Evolutionary conservation across 2,888 invertebrate genomes (phyloP), one percentile per base, ranked within the genome.

Genomic region (Drosophila suboccidentalis): DNA sequence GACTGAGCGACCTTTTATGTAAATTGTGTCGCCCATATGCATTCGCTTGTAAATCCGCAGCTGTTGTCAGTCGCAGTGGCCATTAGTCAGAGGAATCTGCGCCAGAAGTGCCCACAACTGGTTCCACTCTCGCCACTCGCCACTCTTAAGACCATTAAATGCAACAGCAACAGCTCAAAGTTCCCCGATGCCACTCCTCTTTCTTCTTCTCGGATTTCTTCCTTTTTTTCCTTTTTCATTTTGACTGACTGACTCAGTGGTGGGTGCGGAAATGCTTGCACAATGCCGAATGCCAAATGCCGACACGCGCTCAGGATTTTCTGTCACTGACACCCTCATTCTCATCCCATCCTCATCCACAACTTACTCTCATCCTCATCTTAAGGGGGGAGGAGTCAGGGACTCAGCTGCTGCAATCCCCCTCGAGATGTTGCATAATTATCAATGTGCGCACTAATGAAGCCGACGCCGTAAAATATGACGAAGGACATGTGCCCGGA

Each of bases 281-380:
- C 80, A 87, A 84, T 80, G 88, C 71, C 89, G 75, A 89, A 89
- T 89, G 86, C 88, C 89, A 76, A 86, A 86, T 86, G 90, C 88
- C 82, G 88, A 87, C 86, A 89, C 86, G 86, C 89, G 89, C 69
- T 26, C 58, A 67, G 85, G 86, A 86, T 86, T 86, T 86, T 65
- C 84, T 86, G 80, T 70, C 67, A 80, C 69, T 71, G 68, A 71
- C 77, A 73, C 51, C 64, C 69, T 57, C 53, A 57, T 26, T 17
- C 53, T 1, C 22, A 34, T 57, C 55, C 8, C 22, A 19, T 55
- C 62, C 47, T 60, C 65, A 47, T 22, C 22, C 47, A 15, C 55
- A 53, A 5, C 43, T 34, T 39, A 44, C 38, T 8, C 15, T 47
- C 38, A 38, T 6, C 32, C 34, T 41, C 5, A 15, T 6, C 49